Evolutionary conservation across 2,113 vertebrate species (phyloP).

Genomic region (Syngnathus typhle): DNA sequence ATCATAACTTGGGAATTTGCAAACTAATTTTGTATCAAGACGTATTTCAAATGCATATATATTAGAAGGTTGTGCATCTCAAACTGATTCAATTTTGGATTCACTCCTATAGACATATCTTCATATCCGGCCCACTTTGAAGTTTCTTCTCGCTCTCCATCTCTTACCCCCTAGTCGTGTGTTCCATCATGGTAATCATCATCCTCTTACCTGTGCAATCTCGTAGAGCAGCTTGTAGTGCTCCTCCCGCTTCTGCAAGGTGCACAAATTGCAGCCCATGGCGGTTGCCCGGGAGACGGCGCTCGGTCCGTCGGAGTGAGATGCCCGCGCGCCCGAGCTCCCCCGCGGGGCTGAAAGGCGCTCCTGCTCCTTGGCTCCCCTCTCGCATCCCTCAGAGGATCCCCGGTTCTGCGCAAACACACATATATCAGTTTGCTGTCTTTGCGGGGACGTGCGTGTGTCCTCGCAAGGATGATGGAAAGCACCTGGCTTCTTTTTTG

Average conservation of each 20-base stretch:
- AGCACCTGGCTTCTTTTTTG: conserved; percentile 41
- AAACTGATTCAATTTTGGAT: too few species aligned
- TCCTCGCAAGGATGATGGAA: conserved; percentile 23
- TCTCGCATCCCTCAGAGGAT: conserved; percentile 83
- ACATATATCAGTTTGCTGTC: conserved; percentile 31
- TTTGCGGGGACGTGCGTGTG: conserved; percentile 14
- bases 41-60: too few species aligned
- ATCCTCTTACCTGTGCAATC: conserved; percentile 89
- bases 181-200: background rate
- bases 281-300: conserved; percentile 77
- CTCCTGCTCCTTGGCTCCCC: conserved; percentile 81
- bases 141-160: too few species aligned
- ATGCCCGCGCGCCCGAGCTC: conserved; percentile 58
- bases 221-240: conserved; percentile 99
- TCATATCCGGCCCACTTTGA: too few species aligned
- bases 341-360: conserved; percentile 73
- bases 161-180: too few species aligned
- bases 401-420: conserved; percentile 57
- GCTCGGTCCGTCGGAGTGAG: conserved; percentile 50
- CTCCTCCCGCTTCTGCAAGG: conserved; percentile 97
- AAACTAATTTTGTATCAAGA: too few species aligned
- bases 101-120: too few species aligned
- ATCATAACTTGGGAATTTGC: too few species aligned
- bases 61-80: too few species aligned
- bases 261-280: conserved; percentile 99